These are phyloP conservation scores for Oreochromis niloticus DNA, from an alignment of 2,113 vertebrate species.

Conservation along the genomic window DNA sequence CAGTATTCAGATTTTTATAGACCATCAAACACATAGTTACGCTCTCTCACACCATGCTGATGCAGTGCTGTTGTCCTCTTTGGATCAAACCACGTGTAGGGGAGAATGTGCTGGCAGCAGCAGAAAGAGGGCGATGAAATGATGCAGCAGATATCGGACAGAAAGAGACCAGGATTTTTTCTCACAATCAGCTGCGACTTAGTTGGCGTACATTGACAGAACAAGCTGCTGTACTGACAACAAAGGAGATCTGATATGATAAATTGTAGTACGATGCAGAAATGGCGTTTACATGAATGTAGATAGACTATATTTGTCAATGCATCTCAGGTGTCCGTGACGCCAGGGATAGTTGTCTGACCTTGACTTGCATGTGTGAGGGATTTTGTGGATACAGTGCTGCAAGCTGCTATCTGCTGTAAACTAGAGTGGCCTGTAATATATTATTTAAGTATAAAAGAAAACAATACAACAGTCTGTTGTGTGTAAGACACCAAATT, in stretches of 20 bases:
- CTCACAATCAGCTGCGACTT: neutral
- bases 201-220: neutral
- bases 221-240: neutral
- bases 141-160: neutral
- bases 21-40: neutral
- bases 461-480: neutral
- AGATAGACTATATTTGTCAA: neutral
- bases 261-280: neutral
- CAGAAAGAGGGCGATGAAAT: conserved; percentile 2
- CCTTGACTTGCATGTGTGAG: neutral
- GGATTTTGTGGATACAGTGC: neutral
- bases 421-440: neutral
- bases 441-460: neutral
- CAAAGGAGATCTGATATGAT: neutral
- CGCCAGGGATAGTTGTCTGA: neutral
- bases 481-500: neutral
- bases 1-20: neutral
- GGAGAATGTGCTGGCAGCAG: conserved; percentile 36
- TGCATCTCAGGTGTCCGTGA: neutral
- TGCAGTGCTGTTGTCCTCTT: neutral
- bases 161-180: conserved; percentile 7
- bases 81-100: neutral
- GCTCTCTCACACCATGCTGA: neutral
- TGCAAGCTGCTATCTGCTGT: neutral
- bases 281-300: neutral